Base-by-base conservation (phyloP, 1,140 invertebrate species). In the Pomacea maculata region DNA sequence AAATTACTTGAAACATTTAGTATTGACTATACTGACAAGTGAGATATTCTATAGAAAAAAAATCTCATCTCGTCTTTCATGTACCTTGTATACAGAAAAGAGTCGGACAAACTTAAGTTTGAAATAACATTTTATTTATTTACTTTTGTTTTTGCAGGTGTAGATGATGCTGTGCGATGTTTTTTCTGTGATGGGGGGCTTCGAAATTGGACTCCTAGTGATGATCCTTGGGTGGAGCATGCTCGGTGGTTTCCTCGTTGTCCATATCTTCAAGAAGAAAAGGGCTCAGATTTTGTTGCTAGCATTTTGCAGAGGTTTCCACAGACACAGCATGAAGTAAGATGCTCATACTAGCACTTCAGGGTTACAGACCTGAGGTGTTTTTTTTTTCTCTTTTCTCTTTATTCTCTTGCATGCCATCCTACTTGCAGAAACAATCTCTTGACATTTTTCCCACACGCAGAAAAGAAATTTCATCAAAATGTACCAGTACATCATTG, bases 141-240 rank as follows among this genome's bases (percentile, higher is more conserved):
- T 45, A 29, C 45, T 73, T 11, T 14, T 15, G 57, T 79, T 64
- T 76, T 64, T 64, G 94, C 93, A 15, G 95, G 95, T 52, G 90
- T 92, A 83, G 94, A 91, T 70, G 94, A 95, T 86, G 92, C 95
- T 88, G 95, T 97, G 0, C 93, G 95, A 82, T 98, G 97, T 92
- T 95, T 94, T 17, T 97, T 94, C 93, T 97, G 96, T 91, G 93
- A 93, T 85, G 95, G 94, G 78, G 91, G 96, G 57, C 92, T 95
- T 84, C 93, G 92, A 82, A 93, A 93, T 85, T 98, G 95, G 96
- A 94, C 94, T 90, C 88, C 86, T 80, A 94, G 93, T 81, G 96
- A 95, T 92, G 93, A 93, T 86, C 96, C 97, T 9, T 93, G 95
- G 83, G 90, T 92, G 75, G 95, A 97, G 87, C 97, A 98, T 89